Evolutionary conservation across 2,113 vertebrate species (phyloP).

Genomic region (Tyrannus savana): DNA sequence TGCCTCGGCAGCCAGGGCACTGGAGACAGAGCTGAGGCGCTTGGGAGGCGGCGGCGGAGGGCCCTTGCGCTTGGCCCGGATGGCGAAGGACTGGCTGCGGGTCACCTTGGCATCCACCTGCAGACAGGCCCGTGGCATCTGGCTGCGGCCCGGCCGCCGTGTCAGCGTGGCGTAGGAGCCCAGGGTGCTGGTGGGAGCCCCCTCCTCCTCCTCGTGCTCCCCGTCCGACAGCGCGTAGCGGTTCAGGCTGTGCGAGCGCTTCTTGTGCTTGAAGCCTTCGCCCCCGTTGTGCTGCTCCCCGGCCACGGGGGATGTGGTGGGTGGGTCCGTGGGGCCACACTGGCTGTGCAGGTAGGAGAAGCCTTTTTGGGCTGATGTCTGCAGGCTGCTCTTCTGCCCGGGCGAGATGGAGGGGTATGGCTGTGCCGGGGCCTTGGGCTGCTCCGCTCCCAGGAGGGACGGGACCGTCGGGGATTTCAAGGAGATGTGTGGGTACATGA

Average conservation of each 20-base stretch:
- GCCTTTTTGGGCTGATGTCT: constrained; percentile 40
- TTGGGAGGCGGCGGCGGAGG: constrained; percentile 74
- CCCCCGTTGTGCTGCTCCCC: constrained; percentile 11
- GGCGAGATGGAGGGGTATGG: not conserved
- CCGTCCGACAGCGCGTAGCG: constrained; percentile 87
- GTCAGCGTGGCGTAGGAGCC: constrained; percentile 89
- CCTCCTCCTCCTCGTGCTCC: constrained; percentile 84
- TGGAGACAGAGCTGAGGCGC: constrained; percentile 81
- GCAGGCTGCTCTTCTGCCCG: constrained; percentile 36
- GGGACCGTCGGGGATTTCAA: not conserved
- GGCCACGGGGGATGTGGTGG: not conserved
- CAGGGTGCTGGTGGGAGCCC: constrained; percentile 68
- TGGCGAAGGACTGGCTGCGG: constrained; percentile 83
- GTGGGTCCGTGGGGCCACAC: not conserved
- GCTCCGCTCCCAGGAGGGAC: not conserved
- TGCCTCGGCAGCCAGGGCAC: not conserved
- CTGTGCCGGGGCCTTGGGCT: not conserved
- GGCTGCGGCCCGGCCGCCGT: constrained; percentile 75
- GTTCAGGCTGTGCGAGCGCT: constrained; percentile 82
- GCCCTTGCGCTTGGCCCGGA: constrained; percentile 84
- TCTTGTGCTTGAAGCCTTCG: constrained; percentile 74
- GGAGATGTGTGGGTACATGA: constrained; percentile 72
- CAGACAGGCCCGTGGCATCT: constrained; percentile 51
- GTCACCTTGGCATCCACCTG: constrained; percentile 60
- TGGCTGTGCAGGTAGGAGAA: constrained; percentile 68